phyloP scores from a whole-genome alignment of 2,888 invertebrate genomes.

The Glyphotaelius pellucidus region DNA sequence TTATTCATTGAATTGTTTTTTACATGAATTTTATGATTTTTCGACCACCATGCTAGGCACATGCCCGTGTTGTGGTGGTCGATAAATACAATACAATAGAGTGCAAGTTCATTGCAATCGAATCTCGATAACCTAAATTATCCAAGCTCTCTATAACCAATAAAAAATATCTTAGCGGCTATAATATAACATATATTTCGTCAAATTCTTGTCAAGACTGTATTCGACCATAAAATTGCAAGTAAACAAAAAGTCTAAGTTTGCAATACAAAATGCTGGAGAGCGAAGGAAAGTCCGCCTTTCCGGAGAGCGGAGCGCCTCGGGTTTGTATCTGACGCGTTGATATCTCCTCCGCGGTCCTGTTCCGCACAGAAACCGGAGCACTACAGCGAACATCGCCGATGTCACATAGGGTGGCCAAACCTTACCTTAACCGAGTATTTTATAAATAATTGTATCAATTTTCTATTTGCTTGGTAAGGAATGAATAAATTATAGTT shows the following conservation, averaged over 20 bases:
- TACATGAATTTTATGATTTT: no score
- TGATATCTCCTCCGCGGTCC: slow-evolving; percentile 19
- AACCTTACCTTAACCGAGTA: background rate
- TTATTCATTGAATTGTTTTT: no score
- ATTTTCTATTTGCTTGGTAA: background rate
- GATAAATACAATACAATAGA: no score
- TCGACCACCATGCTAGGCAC: no score
- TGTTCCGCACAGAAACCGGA: slow-evolving; percentile 13
- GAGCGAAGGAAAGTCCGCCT: background rate
- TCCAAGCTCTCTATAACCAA: no score
- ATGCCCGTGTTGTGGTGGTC: no score
- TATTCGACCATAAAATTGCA: background rate
- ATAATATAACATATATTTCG: background rate
- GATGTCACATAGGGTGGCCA: slow-evolving; percentile 2
- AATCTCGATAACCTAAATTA: no score
- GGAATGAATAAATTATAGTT: background rate
- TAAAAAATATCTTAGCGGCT: no score
- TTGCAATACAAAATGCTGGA: background rate
- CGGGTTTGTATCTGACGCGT: slow-evolving; percentile 28
- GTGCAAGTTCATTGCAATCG: no score
- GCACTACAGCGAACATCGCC: background rate
- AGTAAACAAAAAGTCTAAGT: background rate
- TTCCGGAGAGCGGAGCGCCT: background rate
- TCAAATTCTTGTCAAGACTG: background rate
- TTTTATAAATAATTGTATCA: background rate